Percentiles rank a stretch among this genome's conserved stretches.
Evolutionary conservation across 2,113 vertebrate genomes (phyloP).

Genomic region (sheep (Ovis aries)): ARS-UI_Ramb_v3.0 NC_056056.1:6302001-6302500

Average conservation of each 20-base stretch:
- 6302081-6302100: slow-evolving; percentile 76
- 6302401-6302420: neutral
- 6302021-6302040: slow-evolving; percentile 92
- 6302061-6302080: slow-evolving; percentile 94
- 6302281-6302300: neutral
- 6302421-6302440: neutral
- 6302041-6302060: slow-evolving; percentile 93
- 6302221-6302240: accelerated
- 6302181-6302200: neutral
- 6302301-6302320: neutral
- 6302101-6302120: neutral
- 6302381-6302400: neutral
- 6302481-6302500: accelerated
- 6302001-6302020: slow-evolving; percentile 92
- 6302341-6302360: neutral
- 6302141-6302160: neutral
- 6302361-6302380: neutral
- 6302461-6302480: neutral
- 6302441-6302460: neutral
- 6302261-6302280: neutral
- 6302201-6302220: too few species aligned
- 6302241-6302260: neutral
- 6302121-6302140: neutral
- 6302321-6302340: accelerated
- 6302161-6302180: accelerated